Conservation (phyloP, 2,797 vertebrate genomes). For the Ceryle rudis region DNA sequence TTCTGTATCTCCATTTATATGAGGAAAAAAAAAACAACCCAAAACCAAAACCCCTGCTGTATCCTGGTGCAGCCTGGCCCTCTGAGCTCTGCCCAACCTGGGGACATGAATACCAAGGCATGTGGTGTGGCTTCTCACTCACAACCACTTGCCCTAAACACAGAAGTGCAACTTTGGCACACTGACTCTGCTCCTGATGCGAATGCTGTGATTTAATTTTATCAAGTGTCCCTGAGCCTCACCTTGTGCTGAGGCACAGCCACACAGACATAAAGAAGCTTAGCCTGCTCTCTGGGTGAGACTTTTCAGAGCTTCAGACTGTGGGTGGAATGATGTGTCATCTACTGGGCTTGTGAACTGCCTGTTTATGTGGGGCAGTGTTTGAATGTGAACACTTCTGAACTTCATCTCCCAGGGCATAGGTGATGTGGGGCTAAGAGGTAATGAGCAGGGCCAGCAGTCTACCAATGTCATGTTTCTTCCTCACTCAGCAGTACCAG, state of each 20-base stretch:
- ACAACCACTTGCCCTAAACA: not conserved
- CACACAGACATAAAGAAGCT: not conserved
- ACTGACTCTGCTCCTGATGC: not conserved
- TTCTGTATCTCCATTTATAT: not conserved
- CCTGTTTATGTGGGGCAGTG: not conserved
- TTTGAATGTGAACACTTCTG: not conserved
- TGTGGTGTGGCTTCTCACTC: not conserved
- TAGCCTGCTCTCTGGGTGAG: not conserved
- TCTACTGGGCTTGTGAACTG: fast-evolving
- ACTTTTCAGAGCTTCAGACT: not conserved
- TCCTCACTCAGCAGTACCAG: not conserved
- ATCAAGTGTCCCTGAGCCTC: not conserved
- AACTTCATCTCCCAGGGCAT: not conserved
- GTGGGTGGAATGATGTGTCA: not conserved
- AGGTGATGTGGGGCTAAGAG: not conserved
- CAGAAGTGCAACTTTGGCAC: not conserved
- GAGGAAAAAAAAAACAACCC: no score
- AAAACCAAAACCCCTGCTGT: not conserved
- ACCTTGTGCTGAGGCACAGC: not conserved
- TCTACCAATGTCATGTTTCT: not conserved
- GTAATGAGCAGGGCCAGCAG: not conserved
- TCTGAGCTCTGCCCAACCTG: not conserved
- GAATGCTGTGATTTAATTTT: not conserved
- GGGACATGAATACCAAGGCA: not conserved
- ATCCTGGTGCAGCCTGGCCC: not conserved